Percentiles rank a stretch among this genome's conserved stretches.
phyloP scores from a whole-genome alignment of 35 echinoderm and acorn worm species.

The Diadema setosum region DNA sequence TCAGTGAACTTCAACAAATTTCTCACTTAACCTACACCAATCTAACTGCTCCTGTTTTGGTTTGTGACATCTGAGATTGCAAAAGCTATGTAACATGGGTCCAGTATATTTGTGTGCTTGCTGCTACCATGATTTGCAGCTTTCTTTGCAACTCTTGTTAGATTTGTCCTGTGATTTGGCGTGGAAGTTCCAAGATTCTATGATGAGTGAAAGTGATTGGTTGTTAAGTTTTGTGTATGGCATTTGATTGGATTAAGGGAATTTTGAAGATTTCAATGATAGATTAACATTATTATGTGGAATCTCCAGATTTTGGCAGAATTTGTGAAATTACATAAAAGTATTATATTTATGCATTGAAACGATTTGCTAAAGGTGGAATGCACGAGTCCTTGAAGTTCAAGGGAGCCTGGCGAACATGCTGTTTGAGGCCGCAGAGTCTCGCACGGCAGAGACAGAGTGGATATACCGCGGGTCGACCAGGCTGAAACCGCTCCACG shows the following conservation, averaged over 20 bases:
- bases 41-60: too few species aligned
- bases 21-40: too few species aligned
- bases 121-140: too few species aligned
- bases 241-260: background rate
- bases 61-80: too few species aligned
- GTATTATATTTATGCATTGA: background rate
- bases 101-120: too few species aligned
- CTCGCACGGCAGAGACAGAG: conserved; percentile 45
- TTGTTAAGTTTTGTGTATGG: too few species aligned
- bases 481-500: conserved; percentile 63
- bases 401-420: conserved; percentile 82
- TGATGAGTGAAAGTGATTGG: too few species aligned
- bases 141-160: too few species aligned
- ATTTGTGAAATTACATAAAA: background rate
- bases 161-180: too few species aligned
- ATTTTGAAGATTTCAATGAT: background rate
- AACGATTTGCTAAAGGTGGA: conserved; percentile 47
- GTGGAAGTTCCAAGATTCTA: too few species aligned
- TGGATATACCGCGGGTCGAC: conserved; percentile 94
- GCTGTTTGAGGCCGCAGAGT: conserved; percentile 39
- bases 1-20: too few species aligned
- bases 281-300: background rate
- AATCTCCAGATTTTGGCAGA: background rate
- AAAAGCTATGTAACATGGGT: too few species aligned
- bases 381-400: conserved; percentile 70